phyloP scores from a whole-genome alignment of 2,888 invertebrate species.

The Allacma fusca region DNA sequence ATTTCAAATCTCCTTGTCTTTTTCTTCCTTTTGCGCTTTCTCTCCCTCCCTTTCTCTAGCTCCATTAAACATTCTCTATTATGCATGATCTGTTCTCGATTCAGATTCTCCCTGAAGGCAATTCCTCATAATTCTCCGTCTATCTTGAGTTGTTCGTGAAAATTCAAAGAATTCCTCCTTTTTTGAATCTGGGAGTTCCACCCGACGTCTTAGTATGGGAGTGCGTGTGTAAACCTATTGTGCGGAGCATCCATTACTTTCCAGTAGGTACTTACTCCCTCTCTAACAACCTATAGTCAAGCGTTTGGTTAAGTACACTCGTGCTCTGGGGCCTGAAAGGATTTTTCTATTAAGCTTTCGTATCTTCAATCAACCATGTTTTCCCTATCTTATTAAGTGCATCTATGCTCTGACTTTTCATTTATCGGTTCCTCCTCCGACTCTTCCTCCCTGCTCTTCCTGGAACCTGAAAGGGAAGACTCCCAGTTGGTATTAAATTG shows the following conservation, averaged over 20 bases:
- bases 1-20: not conserved
- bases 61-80: constrained; percentile 28
- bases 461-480: not conserved
- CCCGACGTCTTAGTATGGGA: not conserved
- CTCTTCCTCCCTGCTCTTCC: not conserved
- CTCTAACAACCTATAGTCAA: not conserved
- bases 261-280: not conserved
- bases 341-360: not conserved
- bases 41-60: not conserved
- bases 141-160: not conserved
- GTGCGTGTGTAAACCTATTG: constrained; percentile 6
- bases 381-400: constrained; percentile 16
- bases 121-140: constrained; percentile 11
- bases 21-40: constrained; percentile 6
- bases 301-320: constrained; percentile 12
- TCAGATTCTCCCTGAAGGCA: constrained; percentile 21
- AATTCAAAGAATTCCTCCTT: constrained; percentile 8
- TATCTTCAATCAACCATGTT: constrained; percentile 16
- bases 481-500: not conserved
- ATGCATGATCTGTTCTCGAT: constrained; percentile 25
- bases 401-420: constrained; percentile 9
- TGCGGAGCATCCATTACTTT: constrained; percentile 16
- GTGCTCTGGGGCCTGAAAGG: not conserved
- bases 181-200: not conserved
- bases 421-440: constrained; percentile 6